Percentiles rank a stretch among this genome's conserved stretches.
phyloP scores from a whole-genome alignment of 1,140 invertebrate species.

The Gryon sp. region DNA sequence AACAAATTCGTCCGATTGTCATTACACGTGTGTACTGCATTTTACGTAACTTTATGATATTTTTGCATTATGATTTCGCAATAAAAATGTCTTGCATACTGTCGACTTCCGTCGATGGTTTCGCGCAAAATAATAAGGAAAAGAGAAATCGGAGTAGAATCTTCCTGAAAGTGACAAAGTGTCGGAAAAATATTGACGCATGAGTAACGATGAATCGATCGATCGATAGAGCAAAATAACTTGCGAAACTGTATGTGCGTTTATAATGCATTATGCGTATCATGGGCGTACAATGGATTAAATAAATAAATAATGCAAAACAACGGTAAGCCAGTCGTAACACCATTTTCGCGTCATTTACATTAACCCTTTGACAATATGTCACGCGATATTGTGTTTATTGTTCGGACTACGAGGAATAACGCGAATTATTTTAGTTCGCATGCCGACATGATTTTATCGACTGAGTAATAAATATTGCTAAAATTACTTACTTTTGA shows the following conservation, averaged over 20 bases:
- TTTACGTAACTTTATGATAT: no score
- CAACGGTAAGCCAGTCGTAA: constrained; percentile 13
- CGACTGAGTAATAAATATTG: background rate
- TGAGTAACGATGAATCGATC: no score
- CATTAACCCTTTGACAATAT: constrained; percentile 31
- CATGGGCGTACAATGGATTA: constrained; percentile 46
- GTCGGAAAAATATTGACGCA: no score
- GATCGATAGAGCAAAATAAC: constrained; percentile 24
- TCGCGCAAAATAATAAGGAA: no score
- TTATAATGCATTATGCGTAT: constrained; percentile 24
- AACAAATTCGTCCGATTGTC: no score
- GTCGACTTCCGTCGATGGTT: no score
- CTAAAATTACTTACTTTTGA: no score
- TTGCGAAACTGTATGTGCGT: constrained; percentile 33
- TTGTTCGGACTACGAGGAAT: constrained; percentile 1
- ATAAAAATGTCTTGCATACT: no score
- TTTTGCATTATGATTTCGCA: no score
- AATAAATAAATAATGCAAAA: constrained; percentile 61
- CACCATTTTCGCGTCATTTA: constrained; percentile 29
- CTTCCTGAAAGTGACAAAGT: no score
- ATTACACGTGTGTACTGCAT: no score
- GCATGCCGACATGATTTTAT: background rate
- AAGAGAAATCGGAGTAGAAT: no score
- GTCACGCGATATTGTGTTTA: constrained; percentile 16
- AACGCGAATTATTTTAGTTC: background rate